Conservation (phyloP, 2,888 invertebrate species). For the Tipula lateralis region DNA sequence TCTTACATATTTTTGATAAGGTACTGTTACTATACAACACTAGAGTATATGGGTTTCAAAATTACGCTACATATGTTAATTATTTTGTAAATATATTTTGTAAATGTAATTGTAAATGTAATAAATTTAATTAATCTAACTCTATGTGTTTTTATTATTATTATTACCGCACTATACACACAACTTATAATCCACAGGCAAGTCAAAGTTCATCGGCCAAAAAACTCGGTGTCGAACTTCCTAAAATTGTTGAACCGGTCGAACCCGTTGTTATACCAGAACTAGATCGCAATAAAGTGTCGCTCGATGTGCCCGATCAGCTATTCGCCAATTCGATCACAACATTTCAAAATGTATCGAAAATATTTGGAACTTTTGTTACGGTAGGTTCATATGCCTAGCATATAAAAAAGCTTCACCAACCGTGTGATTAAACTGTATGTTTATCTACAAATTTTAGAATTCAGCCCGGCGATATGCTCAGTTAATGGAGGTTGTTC, state of each 20-base stretch:
- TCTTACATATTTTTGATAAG: not conserved
- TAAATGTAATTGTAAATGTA: not conserved
- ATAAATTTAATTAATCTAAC: constrained; percentile 6
- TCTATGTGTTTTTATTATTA: not conserved
- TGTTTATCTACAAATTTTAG: constrained; percentile 52
- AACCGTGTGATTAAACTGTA: no score
- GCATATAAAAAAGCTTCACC: no score
- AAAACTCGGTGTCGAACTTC: constrained; percentile 25
- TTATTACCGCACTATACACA: not conserved
- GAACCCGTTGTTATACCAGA: constrained; percentile 50
- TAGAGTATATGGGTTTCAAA: not conserved
- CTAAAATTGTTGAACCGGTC: constrained; percentile 34
- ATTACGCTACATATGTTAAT: constrained; percentile 20
- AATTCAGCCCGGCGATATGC: constrained; percentile 73
- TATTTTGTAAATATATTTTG: constrained; percentile 7
- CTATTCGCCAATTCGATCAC: constrained; percentile 57
- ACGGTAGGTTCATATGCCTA: constrained; percentile 58
- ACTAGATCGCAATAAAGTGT: constrained; percentile 52
- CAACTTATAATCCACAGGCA: constrained; percentile 33
- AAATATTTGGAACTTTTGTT: constrained; percentile 55
- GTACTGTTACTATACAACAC: not conserved
- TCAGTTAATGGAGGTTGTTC: constrained; percentile 65
- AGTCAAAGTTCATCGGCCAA: constrained; percentile 34
- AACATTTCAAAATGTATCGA: constrained; percentile 56
- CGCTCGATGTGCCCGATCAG: constrained; percentile 56